Evolutionary conservation across 2,888 invertebrate genomes (phyloP), one percentile per base, ranked within the genome.

Genomic region (Dyspetes luteomarginatus): DNA sequence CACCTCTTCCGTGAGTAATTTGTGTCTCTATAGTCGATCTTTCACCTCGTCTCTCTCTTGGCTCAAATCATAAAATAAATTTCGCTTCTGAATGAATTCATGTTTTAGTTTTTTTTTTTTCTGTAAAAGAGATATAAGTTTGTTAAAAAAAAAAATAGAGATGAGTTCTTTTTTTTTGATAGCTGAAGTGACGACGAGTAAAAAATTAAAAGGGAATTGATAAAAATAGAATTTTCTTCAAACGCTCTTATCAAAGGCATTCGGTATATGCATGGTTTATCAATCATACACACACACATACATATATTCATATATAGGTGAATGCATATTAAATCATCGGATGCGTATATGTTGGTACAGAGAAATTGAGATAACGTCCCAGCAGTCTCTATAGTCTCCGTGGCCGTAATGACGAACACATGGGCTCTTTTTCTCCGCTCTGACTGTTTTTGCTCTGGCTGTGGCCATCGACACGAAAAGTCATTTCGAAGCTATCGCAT

Each of bases 341-440:
- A n/a, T 68, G 56, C 43, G 28, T 69, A 30, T 26, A 58, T 68
- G 43, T 52, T 60, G 48, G 52, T 17, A 28, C 55, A 9, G 7
- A 45, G 52, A 62, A 71, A 75, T 52, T 60, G 48, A 60, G 67
- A 76, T 80, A 76, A 76, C 68, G 48, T 30, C 56, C 48, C 36
- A 24, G 19, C 24, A 48, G 30, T 67, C 26, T 50, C 26, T 43
- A 55, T 68, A 67, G 88, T 88, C 86, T 88, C 85, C 88, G 87
- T 87, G 86, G 88, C 86, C 83, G 85, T 90, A 90, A 91, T 88
- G 91, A 89, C 90, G 88, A 91, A 89, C 91, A 91, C 89, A 88
- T 89, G 91, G 88, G 87, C 85, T 86, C 83, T 79, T 15, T 36
- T 12, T 7, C 5, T 17, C 4, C 41, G n/a, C 41, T 60, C 84